phyloP scores from a whole-genome alignment of 1,140 invertebrate species.

The Drosophila virilis region DNA sequence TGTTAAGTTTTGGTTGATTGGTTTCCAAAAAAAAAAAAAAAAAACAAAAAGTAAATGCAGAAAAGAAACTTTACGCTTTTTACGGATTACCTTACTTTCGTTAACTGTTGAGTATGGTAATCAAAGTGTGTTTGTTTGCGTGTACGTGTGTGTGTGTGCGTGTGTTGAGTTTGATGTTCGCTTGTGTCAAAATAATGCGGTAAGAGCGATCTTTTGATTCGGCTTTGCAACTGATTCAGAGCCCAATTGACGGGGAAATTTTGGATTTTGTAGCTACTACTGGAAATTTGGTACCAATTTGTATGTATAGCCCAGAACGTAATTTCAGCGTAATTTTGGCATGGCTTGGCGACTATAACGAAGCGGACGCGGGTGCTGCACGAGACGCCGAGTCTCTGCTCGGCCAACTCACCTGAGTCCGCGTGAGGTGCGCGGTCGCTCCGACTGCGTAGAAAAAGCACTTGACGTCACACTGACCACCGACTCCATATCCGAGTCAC shows the following conservation, averaged over 20 bases:
- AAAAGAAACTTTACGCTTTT: slow-evolving; percentile 79
- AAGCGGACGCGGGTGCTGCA: slow-evolving; percentile 41
- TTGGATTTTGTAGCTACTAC: slow-evolving; percentile 57
- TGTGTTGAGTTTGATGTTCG: neutral
- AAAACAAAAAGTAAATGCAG: slow-evolving; percentile 79
- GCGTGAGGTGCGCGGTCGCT: slow-evolving; percentile 91
- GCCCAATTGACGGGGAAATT: slow-evolving; percentile 58
- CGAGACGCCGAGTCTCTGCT: slow-evolving; percentile 7
- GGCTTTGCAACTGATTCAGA: slow-evolving; percentile 28
- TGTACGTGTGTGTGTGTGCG: slow-evolving; percentile 18
- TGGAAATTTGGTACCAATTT: slow-evolving; percentile 42
- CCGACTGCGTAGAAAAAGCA: slow-evolving; percentile 96
- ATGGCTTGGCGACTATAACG: slow-evolving; percentile 32
- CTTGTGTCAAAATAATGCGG: slow-evolving; percentile 10
- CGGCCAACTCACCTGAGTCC: slow-evolving; percentile 87
- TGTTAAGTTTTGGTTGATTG: slow-evolving; percentile 42
- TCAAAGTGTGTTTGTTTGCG: neutral
- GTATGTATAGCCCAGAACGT: slow-evolving; percentile 44
- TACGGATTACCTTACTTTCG: slow-evolving; percentile 55
- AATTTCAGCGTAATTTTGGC: slow-evolving; percentile 67
- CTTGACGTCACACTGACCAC: slow-evolving; percentile 94
- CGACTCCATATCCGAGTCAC: slow-evolving; percentile 95
- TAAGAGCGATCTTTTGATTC: slow-evolving; percentile 40
- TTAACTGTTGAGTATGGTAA: slow-evolving; percentile 28
- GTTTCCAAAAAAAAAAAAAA: slow-evolving; percentile 40